Percentiles rank a stretch among this genome's conserved stretches.
Evolutionary conservation across 2,113 vertebrate genomes (phyloP).

Genomic region (Colistium nudipinnis): DNA sequence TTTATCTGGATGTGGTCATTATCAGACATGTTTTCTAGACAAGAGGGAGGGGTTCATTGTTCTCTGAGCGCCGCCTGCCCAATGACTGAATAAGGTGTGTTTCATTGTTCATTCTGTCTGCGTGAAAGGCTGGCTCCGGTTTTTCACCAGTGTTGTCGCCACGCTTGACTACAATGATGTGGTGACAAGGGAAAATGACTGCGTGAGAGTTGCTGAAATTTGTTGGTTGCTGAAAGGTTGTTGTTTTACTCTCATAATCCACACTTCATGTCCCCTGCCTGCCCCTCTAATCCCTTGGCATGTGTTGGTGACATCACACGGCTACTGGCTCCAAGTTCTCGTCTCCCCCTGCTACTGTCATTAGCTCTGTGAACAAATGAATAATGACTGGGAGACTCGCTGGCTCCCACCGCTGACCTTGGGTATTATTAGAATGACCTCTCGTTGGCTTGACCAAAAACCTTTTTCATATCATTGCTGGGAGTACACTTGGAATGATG

Average conservation of each 20-base stretch:
- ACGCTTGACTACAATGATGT: slow-evolving; percentile 5
- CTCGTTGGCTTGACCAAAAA: slow-evolving; percentile 85
- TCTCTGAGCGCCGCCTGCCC: slow-evolving; percentile 58
- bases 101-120: slow-evolving; percentile 71
- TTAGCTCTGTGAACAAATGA: slow-evolving; percentile 88
- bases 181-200: neutral
- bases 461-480: slow-evolving; percentile 86
- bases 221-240: slow-evolving; percentile 48
- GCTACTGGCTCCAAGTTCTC: slow-evolving; percentile 84
- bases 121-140: slow-evolving; percentile 45
- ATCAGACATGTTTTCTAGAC: slow-evolving; percentile 74
- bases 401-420: slow-evolving; percentile 87
- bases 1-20: slow-evolving; percentile 74
- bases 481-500: slow-evolving; percentile 78
- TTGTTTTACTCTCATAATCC: slow-evolving; percentile 76
- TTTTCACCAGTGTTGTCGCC: slow-evolving; percentile 19
- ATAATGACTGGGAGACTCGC: slow-evolving; percentile 89
- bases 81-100: slow-evolving; percentile 72
- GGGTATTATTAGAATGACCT: slow-evolving; percentile 91
- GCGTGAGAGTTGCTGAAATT: slow-evolving; percentile 19
- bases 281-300: slow-evolving; percentile 88
- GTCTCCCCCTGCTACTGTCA: slow-evolving; percentile 86
- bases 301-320: slow-evolving; percentile 88
- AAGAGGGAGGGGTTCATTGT: slow-evolving; percentile 75
- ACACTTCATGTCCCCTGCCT: slow-evolving; percentile 84